Conservation (phyloP, 1,140 invertebrate species). For the Drosophila jambulina region DNA sequence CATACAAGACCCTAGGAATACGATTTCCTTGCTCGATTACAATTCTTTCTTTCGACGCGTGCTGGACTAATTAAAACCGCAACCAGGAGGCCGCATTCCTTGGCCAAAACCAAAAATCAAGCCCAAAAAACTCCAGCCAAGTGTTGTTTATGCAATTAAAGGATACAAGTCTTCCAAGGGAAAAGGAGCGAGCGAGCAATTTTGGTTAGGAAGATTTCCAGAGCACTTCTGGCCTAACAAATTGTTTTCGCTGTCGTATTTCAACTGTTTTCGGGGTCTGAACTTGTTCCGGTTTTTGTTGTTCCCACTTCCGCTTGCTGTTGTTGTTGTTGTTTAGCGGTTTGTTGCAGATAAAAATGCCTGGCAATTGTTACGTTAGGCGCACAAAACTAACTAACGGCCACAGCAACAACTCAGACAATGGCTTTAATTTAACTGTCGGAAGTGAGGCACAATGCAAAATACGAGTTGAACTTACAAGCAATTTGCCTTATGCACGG, state of each 20-base stretch:
- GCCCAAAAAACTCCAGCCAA: slow-evolving; percentile 12
- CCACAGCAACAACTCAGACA: slow-evolving; percentile 70
- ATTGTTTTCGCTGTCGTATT: slow-evolving; percentile 75
- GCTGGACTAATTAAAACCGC: slow-evolving; percentile 66
- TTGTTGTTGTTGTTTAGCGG: slow-evolving; percentile 45
- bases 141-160: slow-evolving; percentile 46
- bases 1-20: neutral
- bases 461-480: slow-evolving; percentile 83
- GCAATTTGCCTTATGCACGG: slow-evolving; percentile 78
- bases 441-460: slow-evolving; percentile 81
- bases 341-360: slow-evolving; percentile 73
- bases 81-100: neutral
- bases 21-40: slow-evolving; percentile 31
- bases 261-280: slow-evolving; percentile 50
- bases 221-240: slow-evolving; percentile 75
- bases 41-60: slow-evolving; percentile 49
- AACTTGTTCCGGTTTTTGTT: slow-evolving; percentile 19
- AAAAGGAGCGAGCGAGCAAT: slow-evolving; percentile 17
- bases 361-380: slow-evolving; percentile 79
- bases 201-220: slow-evolving; percentile 51
- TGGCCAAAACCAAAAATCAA: neutral
- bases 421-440: slow-evolving; percentile 85
- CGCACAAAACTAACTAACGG: slow-evolving; percentile 62
- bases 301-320: slow-evolving; percentile 11
- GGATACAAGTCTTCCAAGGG: neutral